Base-by-base conservation (phyloP, 2,888 invertebrate species). In the Palloptera scutellata region DNA sequence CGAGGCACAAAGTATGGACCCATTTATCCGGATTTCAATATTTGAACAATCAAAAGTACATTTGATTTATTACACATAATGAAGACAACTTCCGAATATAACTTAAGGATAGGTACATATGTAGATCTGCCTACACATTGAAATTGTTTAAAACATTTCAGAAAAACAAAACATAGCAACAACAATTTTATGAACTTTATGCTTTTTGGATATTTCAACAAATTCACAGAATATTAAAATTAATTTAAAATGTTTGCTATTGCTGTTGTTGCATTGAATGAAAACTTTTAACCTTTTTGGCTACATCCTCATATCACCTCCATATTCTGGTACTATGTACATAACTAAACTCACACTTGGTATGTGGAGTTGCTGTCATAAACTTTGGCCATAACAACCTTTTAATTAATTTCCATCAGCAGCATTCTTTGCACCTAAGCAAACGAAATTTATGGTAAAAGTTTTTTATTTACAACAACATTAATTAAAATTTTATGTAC, bases 401-500 rank as follows among this genome's bases (percentile, higher is more conserved):
- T 70, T 68, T 71, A 66, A 72, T 72, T 69, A 73, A 70, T 68
- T 68, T 67, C 60, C 67, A 67, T 70, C 67, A 70, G 40, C 67
- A 68, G 62, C 67, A 60, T 65, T 67, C 66, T 69, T 66, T 60
- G 19, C 68, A 63, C 61, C 68, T 69, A 61, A 73, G 66, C 67
- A 67, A 71, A 70, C 64, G 64, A 64, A 68, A 71, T 73, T 72
- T 69, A 71, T 72, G 68, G 66, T 60, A 61, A 68, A 71, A 70
- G 69, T 72, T 73, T 68, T 43, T 48, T 58, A 69, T 69, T 69
- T 59, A 62, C 61, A 68, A 67, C 61, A 69, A 61, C 67, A 71
- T 72, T 73, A 71, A 71, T 73, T 72, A 73, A 71, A 71, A 72
- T 69, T 69, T 68, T 61, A 66, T 67, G 61, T 66, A 54, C 48